Base-by-base conservation (phyloP, 1,140 invertebrate genomes). In the Drosophila fuyamai region DNA sequence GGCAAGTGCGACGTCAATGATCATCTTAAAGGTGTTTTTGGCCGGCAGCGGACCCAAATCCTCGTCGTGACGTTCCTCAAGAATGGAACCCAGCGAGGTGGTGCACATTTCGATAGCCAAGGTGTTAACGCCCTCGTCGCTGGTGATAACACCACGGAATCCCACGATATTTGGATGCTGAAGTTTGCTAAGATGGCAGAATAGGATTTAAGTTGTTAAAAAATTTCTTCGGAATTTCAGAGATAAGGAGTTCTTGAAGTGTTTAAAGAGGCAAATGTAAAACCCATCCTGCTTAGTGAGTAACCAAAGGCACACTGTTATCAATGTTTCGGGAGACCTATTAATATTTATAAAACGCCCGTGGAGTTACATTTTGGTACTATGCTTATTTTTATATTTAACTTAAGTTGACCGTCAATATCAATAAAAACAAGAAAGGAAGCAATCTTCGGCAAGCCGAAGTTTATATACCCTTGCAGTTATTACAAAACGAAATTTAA, bases 141-240 rank as follows among this genome's bases (percentile, higher is more conserved):
- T 92, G 68, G 95, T 94, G 2, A 94, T 93, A 55, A 96, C 95
- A 3, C 94, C 96, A 40, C 97, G 93, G 83, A 96, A 97, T 0
- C 96, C 97, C 4, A 98, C 95, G 50, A 98, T 96, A 81, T 97
- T 97, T 1, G 96, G 96, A 93, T 97, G 97, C 27, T 95, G 94
- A 41, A 98, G 93, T 58, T 94, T 93, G 61, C 94, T 94, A 16
- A 96, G 91, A 56, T 96, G 92, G 16, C 23, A 55, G 6, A 16
- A 58, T 6, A 6, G 1, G 9, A 3, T 6, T 23, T 10, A 4
- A 56, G 8, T 35, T 67, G 27, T 38, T 32, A 4, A 4, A 23
- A 2, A 23, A 9, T 38, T 48, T 38, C n/a, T 53, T 16, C 3
- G 35, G 14, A 32, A 9, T 47, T 46, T 13, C 13, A 53, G 16